Evolutionary conservation across 2,888 invertebrate species (phyloP).

Genomic region (Congeria kusceri): DNA sequence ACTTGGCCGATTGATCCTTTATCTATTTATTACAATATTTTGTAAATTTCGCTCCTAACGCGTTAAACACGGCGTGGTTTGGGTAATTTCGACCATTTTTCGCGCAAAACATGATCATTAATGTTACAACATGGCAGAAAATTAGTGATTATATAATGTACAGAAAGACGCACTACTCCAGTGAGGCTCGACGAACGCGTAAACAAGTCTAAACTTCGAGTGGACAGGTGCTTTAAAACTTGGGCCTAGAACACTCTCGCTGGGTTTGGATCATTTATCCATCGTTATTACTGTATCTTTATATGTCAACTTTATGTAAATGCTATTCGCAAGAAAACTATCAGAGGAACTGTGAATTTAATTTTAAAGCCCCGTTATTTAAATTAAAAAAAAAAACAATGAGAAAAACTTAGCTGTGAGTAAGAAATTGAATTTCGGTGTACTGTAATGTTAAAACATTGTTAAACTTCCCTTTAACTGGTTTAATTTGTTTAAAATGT

Average conservation of each 20-base stretch:
- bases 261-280: too few relatives aligned
- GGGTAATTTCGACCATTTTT: slow-evolving; percentile 44
- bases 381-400: too few relatives aligned
- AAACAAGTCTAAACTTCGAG: slow-evolving; percentile 50
- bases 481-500: too few relatives aligned
- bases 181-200: slow-evolving; percentile 29
- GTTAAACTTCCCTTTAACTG: too few relatives aligned
- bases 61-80: slow-evolving; percentile 51
- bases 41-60: slow-evolving; percentile 56
- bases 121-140: slow-evolving; percentile 45
- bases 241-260: background rate
- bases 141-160: slow-evolving; percentile 51
- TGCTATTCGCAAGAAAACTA: too few relatives aligned
- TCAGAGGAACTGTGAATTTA: too few relatives aligned
- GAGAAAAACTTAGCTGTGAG: too few relatives aligned
- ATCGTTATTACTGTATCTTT: too few relatives aligned
- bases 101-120: slow-evolving; percentile 57
- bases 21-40: slow-evolving; percentile 57
- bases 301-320: too few relatives aligned
- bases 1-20: slow-evolving; percentile 57
- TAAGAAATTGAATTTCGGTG: too few relatives aligned
- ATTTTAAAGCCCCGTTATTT: too few relatives aligned
- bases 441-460: too few relatives aligned
- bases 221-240: background rate
- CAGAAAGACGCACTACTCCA: slow-evolving; percentile 38